Conservation (phyloP, 1,140 invertebrate species). For the Drosophila pectinifera region DNA sequence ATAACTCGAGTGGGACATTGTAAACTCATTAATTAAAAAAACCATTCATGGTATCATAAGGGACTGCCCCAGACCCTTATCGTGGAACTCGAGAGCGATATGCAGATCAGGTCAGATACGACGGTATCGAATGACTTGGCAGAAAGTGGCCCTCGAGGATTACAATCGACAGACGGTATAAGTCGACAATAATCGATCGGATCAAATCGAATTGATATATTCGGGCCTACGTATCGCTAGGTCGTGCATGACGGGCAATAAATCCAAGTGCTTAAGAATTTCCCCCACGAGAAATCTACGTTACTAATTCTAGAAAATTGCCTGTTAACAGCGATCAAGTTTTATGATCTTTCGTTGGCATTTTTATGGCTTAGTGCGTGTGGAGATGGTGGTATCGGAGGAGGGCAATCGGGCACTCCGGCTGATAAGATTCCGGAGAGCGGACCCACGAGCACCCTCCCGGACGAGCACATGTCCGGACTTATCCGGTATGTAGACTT, state of each 20-base stretch:
- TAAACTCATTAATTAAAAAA: too few relatives aligned
- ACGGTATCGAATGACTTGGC: conserved; percentile 13
- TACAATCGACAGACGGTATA: conserved; percentile 41
- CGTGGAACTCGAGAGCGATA: conserved; percentile 30
- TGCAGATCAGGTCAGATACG: conserved; percentile 33
- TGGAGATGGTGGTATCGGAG: not conserved
- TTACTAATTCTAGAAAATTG: conserved; percentile 78
- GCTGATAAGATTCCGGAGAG: conserved; percentile 3
- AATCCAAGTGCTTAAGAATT: conserved; percentile 29
- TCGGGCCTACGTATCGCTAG: conserved; percentile 9
- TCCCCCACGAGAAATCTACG: conserved; percentile 61
- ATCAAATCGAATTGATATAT: conserved; percentile 9
- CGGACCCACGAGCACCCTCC: conserved; percentile 1
- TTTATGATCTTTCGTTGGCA: conserved; percentile 38
- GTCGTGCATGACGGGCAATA: conserved; percentile 37
- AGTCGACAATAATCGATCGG: conserved; percentile 16
- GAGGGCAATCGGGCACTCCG: not conserved
- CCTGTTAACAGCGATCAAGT: conserved; percentile 65
- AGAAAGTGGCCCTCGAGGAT: conserved; percentile 24
- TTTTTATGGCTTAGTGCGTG: conserved; percentile 48
- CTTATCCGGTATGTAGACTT: conserved; percentile 16
- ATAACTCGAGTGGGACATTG: conserved; percentile 32
- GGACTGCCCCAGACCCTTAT: conserved; percentile 5
- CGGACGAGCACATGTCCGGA: conserved; percentile 16
- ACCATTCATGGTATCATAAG: not conserved